Evolutionary conservation across 2,797 vertebrate genomes (phyloP).

Genomic region (Chaenodraco wilsoni): DNA sequence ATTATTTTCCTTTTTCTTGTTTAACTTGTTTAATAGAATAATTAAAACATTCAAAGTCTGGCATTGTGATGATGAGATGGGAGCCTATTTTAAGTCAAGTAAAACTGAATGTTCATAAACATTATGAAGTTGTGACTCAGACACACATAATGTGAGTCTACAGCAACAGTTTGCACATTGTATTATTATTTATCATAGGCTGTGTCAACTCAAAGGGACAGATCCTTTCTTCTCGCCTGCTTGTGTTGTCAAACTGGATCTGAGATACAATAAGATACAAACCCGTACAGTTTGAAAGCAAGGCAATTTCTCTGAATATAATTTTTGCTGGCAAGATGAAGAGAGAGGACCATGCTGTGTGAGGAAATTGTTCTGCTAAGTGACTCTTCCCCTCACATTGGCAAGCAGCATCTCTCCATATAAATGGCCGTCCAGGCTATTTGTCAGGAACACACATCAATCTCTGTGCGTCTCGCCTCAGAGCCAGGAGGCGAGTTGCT

Average conservation of each 20-base stretch:
- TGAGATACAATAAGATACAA: conserved; percentile 46
- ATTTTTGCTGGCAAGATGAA: conserved; percentile 73
- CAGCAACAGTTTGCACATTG: conserved; percentile 12
- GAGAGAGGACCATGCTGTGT: conserved; percentile 72
- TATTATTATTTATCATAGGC: conserved; percentile 34
- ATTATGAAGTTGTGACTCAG: neutral
- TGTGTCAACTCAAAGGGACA: conserved; percentile 30
- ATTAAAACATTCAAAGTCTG: conserved; percentile 26
- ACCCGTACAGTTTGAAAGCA: conserved; percentile 41
- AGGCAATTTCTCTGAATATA: conserved; percentile 68
- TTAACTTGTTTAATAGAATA: conserved; percentile 24
- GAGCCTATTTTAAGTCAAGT: conserved; percentile 7
- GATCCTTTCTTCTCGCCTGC: conserved; percentile 20
- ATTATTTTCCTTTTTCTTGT: conserved; percentile 39
- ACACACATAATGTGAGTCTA: conserved; percentile 10
- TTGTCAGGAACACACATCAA: conserved; percentile 79
- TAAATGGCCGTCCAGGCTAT: conserved; percentile 72
- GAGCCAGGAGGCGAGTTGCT: conserved; percentile 72
- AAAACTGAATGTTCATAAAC: conserved; percentile 9
- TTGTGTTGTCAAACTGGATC: conserved; percentile 49
- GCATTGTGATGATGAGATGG: conserved; percentile 1
- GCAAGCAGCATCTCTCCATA: conserved; percentile 73
- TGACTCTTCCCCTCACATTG: conserved; percentile 77
- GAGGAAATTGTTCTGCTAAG: conserved; percentile 81
- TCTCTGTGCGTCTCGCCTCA: conserved; percentile 67